Base-by-base conservation (phyloP, 2,113 vertebrate genomes). In the Origma solitaria region DNA sequence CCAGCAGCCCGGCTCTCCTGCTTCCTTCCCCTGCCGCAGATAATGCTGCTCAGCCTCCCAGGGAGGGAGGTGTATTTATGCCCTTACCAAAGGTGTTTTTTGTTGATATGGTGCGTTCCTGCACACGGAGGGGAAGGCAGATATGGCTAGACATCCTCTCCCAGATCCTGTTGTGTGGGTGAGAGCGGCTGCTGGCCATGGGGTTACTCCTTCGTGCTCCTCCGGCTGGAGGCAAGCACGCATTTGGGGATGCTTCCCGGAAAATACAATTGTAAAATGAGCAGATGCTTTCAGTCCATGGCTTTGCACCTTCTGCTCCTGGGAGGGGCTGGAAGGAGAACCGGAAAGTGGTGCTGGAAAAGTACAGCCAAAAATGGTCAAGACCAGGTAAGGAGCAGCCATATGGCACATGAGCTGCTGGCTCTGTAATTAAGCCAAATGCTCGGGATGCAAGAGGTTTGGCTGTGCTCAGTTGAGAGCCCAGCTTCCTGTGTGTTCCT, bases 401-500 rank as follows among this genome's bases (percentile, higher is more conserved):
- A 30, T 62, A 31, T 58, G 86, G 80, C 86, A 69, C 91, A 19
- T 0, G 30, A 66, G 69, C 56, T 62, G 35, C 53, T 95, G 78
- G 51, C 81, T 92, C 60, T 0, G 0, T 47, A 25, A 35, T 54
- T 45, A 66, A 79, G 88, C 49, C 53, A 25, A 86, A 37, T 6
- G 14, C 81, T 89, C 0, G 7, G 72, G 93, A 75, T 50, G 31
- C 6, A 18, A 78, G 75, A 93, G 51, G 64, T 57, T 92, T 11
- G 27, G 70, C 61, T 62, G 51, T 9, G 51, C 69, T 91, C 40
- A 1, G 10, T 40, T 85, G 78, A 92, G 75, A 88, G 78, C 70
- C 78, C 1, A 5, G 82, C 91, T 95, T 92, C 94, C 92, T 96
- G 91, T 92, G 88, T 92, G 88, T 94, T 96, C 92, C 77, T 95